Evolutionary conservation across 2,888 invertebrate genomes (phyloP), one percentile per base, ranked within the genome.

Genomic region (Sclerodermus sp.): DNA sequence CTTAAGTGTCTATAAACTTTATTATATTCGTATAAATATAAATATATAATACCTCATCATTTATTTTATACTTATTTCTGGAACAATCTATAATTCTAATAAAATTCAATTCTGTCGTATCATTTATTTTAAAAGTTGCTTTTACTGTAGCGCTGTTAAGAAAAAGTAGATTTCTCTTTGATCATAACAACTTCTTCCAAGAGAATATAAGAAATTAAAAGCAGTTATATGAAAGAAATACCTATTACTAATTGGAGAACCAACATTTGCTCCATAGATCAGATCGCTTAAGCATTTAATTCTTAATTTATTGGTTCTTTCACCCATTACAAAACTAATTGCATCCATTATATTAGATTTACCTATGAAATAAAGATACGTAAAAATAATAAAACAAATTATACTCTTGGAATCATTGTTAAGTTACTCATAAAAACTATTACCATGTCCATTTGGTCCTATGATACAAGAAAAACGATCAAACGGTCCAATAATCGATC

Each of bases 321-420:
- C 96, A 1, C 97, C 98, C 87, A 98, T 91, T 44, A 96, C 98
- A 82, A 98, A 98, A 82, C 96, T 95, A 55, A 98, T 94, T 37
- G 98, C 98, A 74, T 99, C 97, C 96, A 98, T 96, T 77, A 98
- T 92, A 79, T 98, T 97, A 0, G 97, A 97, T 81, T 98, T 98
- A 2, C 97, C 97, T 95, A 71, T 30, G 80, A 79, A 23, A 23
- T 5, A 8, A 23, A 23, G 3, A 23, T n/a, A n/a, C n/a, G n/a
- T n/a, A n/a, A n/a, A n/a, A n/a, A n/a, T n/a, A n/a, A n/a, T n/a
- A n/a, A n/a, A n/a, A n/a, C n/a, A n/a, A n/a, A n/a, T n/a, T n/a
- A n/a, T n/a, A n/a, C n/a, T n/a, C n/a, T n/a, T n/a, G n/a, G n/a
- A n/a, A n/a, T n/a, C n/a, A n/a, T n/a, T n/a, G n/a, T n/a, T n/a